Percentiles rank a stretch among this genome's conserved stretches.
Evolutionary conservation across 2,113 vertebrate genomes (phyloP).

Genomic region (Nestor notabilis): DNA sequence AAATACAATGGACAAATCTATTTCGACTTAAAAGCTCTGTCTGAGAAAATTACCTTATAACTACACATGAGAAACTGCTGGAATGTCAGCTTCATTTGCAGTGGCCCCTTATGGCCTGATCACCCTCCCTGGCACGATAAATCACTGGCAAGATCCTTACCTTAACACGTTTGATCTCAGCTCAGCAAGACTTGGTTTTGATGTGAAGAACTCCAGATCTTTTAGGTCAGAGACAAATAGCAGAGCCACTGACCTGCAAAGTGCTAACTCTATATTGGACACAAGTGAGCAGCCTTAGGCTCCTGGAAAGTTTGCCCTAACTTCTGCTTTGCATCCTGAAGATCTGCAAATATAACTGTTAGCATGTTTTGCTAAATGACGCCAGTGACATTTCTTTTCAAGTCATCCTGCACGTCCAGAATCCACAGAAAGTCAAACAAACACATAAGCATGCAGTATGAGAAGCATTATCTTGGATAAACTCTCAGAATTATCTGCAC

Average conservation of each 20-base stretch:
- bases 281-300: constrained; percentile 81
- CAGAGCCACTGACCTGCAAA: constrained; percentile 93
- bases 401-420: background rate
- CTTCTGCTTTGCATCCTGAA: background rate
- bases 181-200: constrained; percentile 93
- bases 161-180: constrained; percentile 94
- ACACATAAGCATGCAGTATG: background rate
- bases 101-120: constrained; percentile 79
- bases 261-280: constrained; percentile 88
- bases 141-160: constrained; percentile 91
- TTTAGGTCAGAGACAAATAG: constrained; percentile 90
- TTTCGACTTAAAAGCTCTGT: constrained; percentile 62
- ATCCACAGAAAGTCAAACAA: background rate
- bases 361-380: background rate
- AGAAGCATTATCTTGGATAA: background rate
- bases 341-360: background rate
- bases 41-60: constrained; percentile 68
- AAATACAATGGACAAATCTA: constrained; percentile 58
- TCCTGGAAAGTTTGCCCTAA: constrained; percentile 73
- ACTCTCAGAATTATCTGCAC: background rate
- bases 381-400: background rate
- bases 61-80: constrained; percentile 71
- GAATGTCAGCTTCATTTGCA: constrained; percentile 78
- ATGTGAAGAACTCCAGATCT: constrained; percentile 98
- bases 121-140: constrained; percentile 88